Evolutionary conservation across 2,113 vertebrate species (phyloP), one percentile per base, ranked within the genome.

Genomic region (Chionis minor): DNA sequence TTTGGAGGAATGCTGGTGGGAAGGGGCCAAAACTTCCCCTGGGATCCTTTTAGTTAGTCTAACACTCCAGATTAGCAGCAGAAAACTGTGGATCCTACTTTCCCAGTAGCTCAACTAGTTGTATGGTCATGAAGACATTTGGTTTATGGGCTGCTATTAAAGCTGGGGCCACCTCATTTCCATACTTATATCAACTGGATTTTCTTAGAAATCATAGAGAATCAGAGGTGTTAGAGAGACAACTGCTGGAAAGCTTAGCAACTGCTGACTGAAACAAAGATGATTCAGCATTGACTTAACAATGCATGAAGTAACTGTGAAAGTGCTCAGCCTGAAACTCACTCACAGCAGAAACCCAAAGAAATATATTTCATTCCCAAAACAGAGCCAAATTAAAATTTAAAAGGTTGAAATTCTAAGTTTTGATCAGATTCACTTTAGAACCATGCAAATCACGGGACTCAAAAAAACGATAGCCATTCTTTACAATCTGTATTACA

Each of bases 171-270:
- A 89, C 62, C 27, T 84, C 8, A 1, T 79, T 84, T 74, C n/a
- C 14, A 12, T 21, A 51, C 12, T 88, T 63, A 2, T 38, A 81
- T 63, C 28, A 87, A 56, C 3, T 56, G 28, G 14, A 54, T 89
- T 89, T 81, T 91, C 84, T 81, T 84, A 49, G 73, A 87, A 89
- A 72, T n/a, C 40, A 28, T 17, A 18, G 10, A 47, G 38, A 81
- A 79, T 61, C 40, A 81, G 72, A 81, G 21, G 44, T 72, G 52
- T 56, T 40, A 83, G 33, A 73, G 88, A 83, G 58, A 81, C 47
- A 87, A 44, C 87, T 89, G 44, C 52, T 94, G 56, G 73, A 72
- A 89, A 95, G 45, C 13, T 92, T 49, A 93, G 81, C 61, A 91
- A 32, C 69, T 94, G 81, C 71, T 92, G 85, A 93, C 78, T 86